A percentile compares a stretch with the other conserved stretches of the same genome.
Evolutionary conservation across 2,113 vertebrate genomes (phyloP).

Genomic region (Hemiscyllium ocellatum): DNA sequence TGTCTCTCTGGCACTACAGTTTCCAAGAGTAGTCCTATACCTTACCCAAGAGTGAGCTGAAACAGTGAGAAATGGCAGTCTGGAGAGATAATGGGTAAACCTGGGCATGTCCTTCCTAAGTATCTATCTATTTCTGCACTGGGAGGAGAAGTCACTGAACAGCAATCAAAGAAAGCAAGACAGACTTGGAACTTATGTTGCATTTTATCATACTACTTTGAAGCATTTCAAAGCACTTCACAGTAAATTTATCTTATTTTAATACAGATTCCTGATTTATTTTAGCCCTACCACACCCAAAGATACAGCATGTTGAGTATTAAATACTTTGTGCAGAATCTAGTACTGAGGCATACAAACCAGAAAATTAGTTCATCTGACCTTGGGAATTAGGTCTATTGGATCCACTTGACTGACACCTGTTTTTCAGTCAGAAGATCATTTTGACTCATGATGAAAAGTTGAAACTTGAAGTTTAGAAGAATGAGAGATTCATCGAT

Average conservation of each 20-base stretch:
- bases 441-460: too few species aligned
- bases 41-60: not conserved
- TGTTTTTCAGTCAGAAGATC: too few species aligned
- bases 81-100: not conserved
- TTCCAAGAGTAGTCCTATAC: not conserved
- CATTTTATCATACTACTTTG: not conserved
- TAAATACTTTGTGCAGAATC: too few species aligned
- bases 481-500: too few species aligned
- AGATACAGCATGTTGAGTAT: not conserved
- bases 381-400: too few species aligned
- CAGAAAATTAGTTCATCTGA: too few species aligned
- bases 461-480: too few species aligned
- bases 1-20: not conserved
- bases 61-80: not conserved
- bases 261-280: not conserved
- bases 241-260: not conserved
- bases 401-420: too few species aligned
- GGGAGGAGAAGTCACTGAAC: not conserved
- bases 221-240: not conserved
- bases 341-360: too few species aligned
- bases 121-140: not conserved
- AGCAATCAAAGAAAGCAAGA: not conserved
- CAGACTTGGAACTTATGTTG: not conserved
- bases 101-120: not conserved
- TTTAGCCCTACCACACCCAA: not conserved